Evolutionary conservation across 2,797 vertebrate species (phyloP).

Genomic region (Euthynnus affinis): DNA sequence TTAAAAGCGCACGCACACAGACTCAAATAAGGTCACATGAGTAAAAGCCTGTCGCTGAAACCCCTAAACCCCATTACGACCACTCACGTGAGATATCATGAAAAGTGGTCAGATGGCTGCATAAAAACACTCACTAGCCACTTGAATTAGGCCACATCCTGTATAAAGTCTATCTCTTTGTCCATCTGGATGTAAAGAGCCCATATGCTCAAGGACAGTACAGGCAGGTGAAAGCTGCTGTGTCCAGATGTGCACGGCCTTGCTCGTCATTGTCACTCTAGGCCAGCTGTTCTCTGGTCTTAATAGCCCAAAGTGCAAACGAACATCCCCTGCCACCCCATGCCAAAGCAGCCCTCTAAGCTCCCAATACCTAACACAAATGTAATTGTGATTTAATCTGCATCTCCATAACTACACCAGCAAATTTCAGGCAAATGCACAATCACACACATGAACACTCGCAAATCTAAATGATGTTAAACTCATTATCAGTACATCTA

Average conservation of each 20-base stretch:
- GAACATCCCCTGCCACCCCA: slow-evolving; percentile 56
- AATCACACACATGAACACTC: neutral
- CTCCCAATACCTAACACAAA: slow-evolving; percentile 77
- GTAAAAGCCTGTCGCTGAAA: slow-evolving; percentile 44
- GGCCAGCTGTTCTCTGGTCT: slow-evolving; percentile 73
- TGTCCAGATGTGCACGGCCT: slow-evolving; percentile 69
- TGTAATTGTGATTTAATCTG: slow-evolving; percentile 84
- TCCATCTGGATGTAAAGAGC: slow-evolving; percentile 66
- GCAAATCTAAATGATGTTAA: slow-evolving; percentile 19
- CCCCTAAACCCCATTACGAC: slow-evolving; percentile 40
- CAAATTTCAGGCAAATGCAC: slow-evolving; percentile 39
- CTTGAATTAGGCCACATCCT: slow-evolving; percentile 61
- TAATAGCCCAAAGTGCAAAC: slow-evolving; percentile 77
- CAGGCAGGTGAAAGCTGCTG: slow-evolving; percentile 68
- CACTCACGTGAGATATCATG: slow-evolving; percentile 55
- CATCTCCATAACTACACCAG: slow-evolving; percentile 39
- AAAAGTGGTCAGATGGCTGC: slow-evolving; percentile 55
- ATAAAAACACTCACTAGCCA: slow-evolving; percentile 48
- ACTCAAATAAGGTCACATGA: slow-evolving; percentile 32
- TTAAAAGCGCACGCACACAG: slow-evolving; percentile 40
- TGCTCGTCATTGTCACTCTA: slow-evolving; percentile 42
- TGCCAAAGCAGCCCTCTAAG: slow-evolving; percentile 74
- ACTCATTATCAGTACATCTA: slow-evolving; percentile 29
- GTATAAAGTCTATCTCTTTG: slow-evolving; percentile 35
- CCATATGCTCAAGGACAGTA: slow-evolving; percentile 58